phyloP scores from a whole-genome alignment of 2,888 invertebrate species.

The Macaria liturata region DNA sequence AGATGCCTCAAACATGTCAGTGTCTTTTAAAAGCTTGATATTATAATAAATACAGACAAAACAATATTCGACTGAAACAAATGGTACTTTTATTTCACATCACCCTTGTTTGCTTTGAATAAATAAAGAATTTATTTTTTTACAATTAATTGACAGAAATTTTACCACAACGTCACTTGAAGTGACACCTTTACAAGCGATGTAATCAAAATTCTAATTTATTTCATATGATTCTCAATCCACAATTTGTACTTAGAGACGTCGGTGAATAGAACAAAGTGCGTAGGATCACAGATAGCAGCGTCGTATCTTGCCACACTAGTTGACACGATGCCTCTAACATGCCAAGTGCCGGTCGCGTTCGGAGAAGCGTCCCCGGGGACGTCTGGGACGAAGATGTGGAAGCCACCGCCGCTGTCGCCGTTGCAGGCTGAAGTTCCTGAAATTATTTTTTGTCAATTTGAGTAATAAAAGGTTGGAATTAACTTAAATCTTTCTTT shows the following conservation, averaged over 20 bases:
- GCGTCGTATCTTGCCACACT: conserved; percentile 41
- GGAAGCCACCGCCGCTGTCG: conserved; percentile 77
- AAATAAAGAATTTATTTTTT: too few relatives aligned
- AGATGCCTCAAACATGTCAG: conserved; percentile 56
- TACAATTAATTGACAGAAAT: too few relatives aligned
- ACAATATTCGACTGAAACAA: too few relatives aligned
- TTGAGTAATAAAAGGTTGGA: too few relatives aligned
- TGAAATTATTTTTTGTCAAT: conserved; percentile 18
- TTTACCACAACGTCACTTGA: too few relatives aligned
- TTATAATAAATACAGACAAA: too few relatives aligned
- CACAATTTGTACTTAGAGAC: conserved; percentile 51
- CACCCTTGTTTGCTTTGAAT: too few relatives aligned
- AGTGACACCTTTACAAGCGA: too few relatives aligned
- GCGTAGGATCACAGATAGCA: conserved; percentile 63
- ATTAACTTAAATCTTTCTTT: too few relatives aligned
- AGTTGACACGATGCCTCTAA: conserved; percentile 56
- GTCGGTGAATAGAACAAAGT: conserved; percentile 75
- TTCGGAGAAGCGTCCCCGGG: conserved; percentile 30
- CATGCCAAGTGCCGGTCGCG: conserved; percentile 48
- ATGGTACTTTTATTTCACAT: too few relatives aligned
- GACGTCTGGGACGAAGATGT: conserved; percentile 55
- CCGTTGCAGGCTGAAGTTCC: conserved; percentile 79
- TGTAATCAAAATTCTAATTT: too few relatives aligned
- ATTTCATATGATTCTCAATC: conserved; percentile 34
- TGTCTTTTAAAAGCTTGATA: too few relatives aligned